Evolutionary conservation across 2,113 vertebrate genomes (phyloP).

Genomic region (Oophaga pumilio): DNA sequence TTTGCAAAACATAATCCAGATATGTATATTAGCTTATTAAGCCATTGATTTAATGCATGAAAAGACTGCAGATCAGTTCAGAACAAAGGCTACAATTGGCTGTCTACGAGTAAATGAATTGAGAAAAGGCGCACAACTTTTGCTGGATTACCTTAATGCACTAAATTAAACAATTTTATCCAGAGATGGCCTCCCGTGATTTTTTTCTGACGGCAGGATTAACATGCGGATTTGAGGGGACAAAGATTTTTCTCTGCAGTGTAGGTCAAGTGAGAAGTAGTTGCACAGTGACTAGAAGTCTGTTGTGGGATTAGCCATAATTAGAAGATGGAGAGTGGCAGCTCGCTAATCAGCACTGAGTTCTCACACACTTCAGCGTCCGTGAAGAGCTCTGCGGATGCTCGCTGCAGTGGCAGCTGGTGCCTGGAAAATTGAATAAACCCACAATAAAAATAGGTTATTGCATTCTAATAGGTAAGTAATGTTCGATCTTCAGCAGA

Average conservation of each 20-base stretch:
- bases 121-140: slow-evolving; percentile 4
- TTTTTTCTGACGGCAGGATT: slow-evolving; percentile 44
- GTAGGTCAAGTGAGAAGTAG: slow-evolving; percentile 44
- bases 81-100: background rate
- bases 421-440: slow-evolving; percentile 55
- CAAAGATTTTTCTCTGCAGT: slow-evolving; percentile 15
- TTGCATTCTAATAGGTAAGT: slow-evolving; percentile 35
- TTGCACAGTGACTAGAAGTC: slow-evolving; percentile 45
- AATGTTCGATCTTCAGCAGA: slow-evolving; percentile 20
- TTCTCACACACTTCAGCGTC: slow-evolving; percentile 43
- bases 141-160: slow-evolving; percentile 33
- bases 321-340: slow-evolving; percentile 53
- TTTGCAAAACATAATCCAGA: no score
- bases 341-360: slow-evolving; percentile 48
- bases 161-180: slow-evolving; percentile 39
- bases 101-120: slow-evolving; percentile 9
- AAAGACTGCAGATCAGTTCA: background rate
- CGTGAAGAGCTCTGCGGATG: slow-evolving; percentile 44
- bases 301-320: slow-evolving; percentile 54
- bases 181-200: slow-evolving; percentile 1
- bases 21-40: background rate
- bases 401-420: slow-evolving; percentile 42
- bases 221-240: slow-evolving; percentile 31
- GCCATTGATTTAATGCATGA: background rate
- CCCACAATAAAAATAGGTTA: slow-evolving; percentile 51